Evolutionary conservation across 2,888 invertebrate genomes (phyloP).

Genomic region (Scaptomyza caliginosa): DNA sequence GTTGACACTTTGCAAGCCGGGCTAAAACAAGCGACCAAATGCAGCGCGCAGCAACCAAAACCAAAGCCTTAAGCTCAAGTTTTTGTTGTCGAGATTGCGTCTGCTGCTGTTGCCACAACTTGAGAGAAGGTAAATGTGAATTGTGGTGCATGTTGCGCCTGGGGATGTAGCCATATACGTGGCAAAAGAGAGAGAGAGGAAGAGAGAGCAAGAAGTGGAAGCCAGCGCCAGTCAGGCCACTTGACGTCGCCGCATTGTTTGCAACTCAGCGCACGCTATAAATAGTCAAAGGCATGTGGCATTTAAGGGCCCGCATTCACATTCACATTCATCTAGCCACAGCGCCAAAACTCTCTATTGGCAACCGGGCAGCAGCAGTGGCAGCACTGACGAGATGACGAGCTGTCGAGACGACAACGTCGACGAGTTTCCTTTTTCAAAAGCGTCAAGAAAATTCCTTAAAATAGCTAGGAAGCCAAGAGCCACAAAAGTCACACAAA

Average conservation of each 20-base stretch:
- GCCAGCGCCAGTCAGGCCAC: slow-evolving; percentile 40
- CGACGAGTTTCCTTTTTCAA: slow-evolving; percentile 55
- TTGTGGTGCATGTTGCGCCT: slow-evolving; percentile 2
- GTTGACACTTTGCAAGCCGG: slow-evolving; percentile 35
- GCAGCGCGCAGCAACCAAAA: slow-evolving; percentile 3
- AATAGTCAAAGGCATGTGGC: slow-evolving; percentile 67
- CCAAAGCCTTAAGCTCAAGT: slow-evolving; percentile 33
- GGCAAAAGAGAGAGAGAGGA: background rate
- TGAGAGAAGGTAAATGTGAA: background rate
- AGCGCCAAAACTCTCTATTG: slow-evolving; percentile 50
- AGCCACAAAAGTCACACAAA: slow-evolving; percentile 1
- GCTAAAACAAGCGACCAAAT: slow-evolving; percentile 36
- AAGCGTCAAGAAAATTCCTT: slow-evolving; percentile 65
- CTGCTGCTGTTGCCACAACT: background rate
- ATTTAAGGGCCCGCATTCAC: slow-evolving; percentile 49
- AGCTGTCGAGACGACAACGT: slow-evolving; percentile 15
- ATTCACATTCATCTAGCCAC: slow-evolving; percentile 29
- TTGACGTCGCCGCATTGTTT: slow-evolving; percentile 70
- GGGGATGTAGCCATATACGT: background rate
- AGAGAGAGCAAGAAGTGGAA: background rate
- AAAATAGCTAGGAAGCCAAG: slow-evolving; percentile 49
- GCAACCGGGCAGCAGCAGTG: slow-evolving; percentile 31
- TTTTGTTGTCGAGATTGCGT: slow-evolving; percentile 20
- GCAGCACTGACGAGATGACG: slow-evolving; percentile 12
- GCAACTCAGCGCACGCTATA: slow-evolving; percentile 72